Percentiles rank a stretch among this genome's conserved stretches.
These are phyloP conservation scores for Tetheella fluctuosa DNA, from an alignment of 2,888 invertebrate species.

Conservation along the genomic window DNA sequence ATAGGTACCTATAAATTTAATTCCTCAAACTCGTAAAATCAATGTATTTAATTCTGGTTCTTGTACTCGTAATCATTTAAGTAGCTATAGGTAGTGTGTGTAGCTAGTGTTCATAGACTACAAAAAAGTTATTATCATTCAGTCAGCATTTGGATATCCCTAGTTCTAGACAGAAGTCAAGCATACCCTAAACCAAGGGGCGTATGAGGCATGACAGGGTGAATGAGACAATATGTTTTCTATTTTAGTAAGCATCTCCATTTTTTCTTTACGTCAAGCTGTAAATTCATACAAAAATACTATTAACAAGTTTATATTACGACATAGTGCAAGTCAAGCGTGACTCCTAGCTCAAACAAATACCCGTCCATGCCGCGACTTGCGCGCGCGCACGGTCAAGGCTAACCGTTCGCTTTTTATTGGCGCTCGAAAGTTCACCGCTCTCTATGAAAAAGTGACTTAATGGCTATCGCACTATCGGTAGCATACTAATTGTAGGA, in stretches of 20 bases:
- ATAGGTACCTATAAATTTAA: too few species aligned
- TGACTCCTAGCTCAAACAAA: constrained; percentile 13
- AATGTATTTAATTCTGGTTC: not conserved
- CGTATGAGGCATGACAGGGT: too few species aligned
- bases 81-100: too few species aligned
- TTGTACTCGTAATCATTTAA: too few species aligned
- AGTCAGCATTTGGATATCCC: not conserved
- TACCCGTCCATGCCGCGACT: constrained; percentile 13
- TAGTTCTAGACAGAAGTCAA: not conserved
- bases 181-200: too few species aligned
- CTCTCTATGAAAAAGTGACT: constrained; percentile 49
- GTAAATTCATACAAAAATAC: not conserved
- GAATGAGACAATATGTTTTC: too few species aligned
- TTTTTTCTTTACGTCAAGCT: not conserved
- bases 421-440: constrained; percentile 74
- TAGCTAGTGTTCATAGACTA: too few species aligned
- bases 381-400: constrained; percentile 69
- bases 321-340: constrained; percentile 10
- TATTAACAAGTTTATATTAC: not conserved
- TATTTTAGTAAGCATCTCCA: too few species aligned
- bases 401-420: constrained; percentile 74
- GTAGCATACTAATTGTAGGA: constrained; percentile 5
- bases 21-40: not conserved
- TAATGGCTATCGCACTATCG: constrained; percentile 14
- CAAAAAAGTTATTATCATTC: too few species aligned